Base-by-base conservation (phyloP, 1,140 invertebrate genomes). In the Eubasilissa regina region DNA sequence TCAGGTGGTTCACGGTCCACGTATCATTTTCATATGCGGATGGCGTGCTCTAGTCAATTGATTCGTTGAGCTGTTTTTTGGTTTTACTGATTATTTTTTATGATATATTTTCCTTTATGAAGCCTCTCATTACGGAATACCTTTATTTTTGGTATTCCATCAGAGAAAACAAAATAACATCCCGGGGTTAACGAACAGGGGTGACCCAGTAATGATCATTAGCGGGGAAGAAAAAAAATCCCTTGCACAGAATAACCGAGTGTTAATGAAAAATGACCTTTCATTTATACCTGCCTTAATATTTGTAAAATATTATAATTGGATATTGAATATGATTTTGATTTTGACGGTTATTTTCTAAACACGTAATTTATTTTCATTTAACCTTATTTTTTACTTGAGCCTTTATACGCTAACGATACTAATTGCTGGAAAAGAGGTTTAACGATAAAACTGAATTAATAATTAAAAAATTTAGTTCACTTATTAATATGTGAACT, bases 101-200 rank as follows among this genome's bases (percentile, higher is more conserved):
- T 35, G 25, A 35, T 35, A 35, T 3, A 35, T 35, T 3, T 35
- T 35, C 25, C 25, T 35, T 35, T 35, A 35, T 35, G 25, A 3
- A 35, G 6, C 25, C 25, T 35, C 25, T 35, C 25, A 35, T 35
- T 35, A 35, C 25, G 25, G 25, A 35, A 35, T 3, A 35, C 56
- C 10, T 15, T 15, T 15, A 47, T 10, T 70, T 70, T 48, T 0
- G 66, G 4, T 70, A 13, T 64, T 70, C 45, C 43, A 7, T 48
- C 45, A 70, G 44, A 7, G 66, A n/a, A 68, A n/a, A 17, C 21
- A 43, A 53, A 73, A 73, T 73, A 53, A 73, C 68, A 73, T 73
- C 25, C 25, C 19, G 13, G 53, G 19, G 68, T 73, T 73, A 53
- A 55, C 64, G 64, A 47, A 48, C 35, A 53, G 19, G n/a, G 53